These are phyloP conservation scores for Melieria crassipennis DNA, from an alignment of 2,888 invertebrate species.

Conservation along the genomic window DNA sequence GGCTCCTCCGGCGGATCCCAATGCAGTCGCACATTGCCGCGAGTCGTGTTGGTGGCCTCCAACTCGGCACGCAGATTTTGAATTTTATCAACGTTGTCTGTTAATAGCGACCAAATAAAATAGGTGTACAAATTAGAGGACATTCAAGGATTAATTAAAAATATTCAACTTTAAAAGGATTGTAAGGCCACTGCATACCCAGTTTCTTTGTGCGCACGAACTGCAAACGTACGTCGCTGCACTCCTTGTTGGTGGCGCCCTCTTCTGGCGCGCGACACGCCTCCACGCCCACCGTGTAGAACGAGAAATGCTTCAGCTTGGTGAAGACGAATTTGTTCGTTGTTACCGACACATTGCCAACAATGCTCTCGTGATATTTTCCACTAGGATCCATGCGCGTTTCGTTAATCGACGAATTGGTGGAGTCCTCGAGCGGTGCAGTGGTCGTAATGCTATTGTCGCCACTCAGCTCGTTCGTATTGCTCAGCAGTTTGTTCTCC, in stretches of 20 bases:
- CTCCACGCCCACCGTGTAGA: slow-evolving; percentile 78
- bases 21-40: slow-evolving; percentile 72
- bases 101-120: neutral
- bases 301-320: slow-evolving; percentile 79
- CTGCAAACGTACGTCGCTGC: slow-evolving; percentile 68
- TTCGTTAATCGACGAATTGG: slow-evolving; percentile 52
- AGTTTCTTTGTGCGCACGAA: slow-evolving; percentile 67
- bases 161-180: too few species aligned
- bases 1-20: slow-evolving; percentile 87
- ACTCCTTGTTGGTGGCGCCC: slow-evolving; percentile 57
- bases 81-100: slow-evolving; percentile 77
- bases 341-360: slow-evolving; percentile 52
- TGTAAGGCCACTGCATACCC: slow-evolving; percentile 52
- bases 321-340: slow-evolving; percentile 69
- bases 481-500: slow-evolving; percentile 17
- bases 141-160: neutral
- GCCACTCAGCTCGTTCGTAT: slow-evolving; percentile 30
- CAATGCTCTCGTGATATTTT: slow-evolving; percentile 46
- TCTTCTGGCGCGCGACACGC: slow-evolving; percentile 75
- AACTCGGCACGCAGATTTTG: slow-evolving; percentile 66
- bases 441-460: slow-evolving; percentile 10
- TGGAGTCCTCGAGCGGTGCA: slow-evolving; percentile 15
- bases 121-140: neutral
- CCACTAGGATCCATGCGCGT: slow-evolving; percentile 51
- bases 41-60: slow-evolving; percentile 64